These are phyloP conservation scores for Ifrita kowaldi DNA, from an alignment of 2,113 vertebrate genomes.

Conservation along the genomic window DNA sequence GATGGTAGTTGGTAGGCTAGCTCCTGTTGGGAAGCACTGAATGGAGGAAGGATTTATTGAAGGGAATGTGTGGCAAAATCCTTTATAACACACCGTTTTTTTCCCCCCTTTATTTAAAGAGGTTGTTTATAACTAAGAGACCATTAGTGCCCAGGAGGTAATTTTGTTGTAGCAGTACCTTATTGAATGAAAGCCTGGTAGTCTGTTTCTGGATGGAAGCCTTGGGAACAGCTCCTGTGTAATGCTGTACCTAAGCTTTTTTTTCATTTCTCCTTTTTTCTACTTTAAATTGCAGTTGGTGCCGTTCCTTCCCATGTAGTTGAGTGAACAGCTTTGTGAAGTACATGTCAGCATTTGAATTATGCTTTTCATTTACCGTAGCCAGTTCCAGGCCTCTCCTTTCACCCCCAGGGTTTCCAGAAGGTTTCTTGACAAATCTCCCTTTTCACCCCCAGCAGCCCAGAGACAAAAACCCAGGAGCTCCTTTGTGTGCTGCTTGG, in stretches of 20 bases:
- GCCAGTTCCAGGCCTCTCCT: neutral
- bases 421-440: neutral
- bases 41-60: constrained; percentile 20
- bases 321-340: neutral
- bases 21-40: constrained; percentile 26
- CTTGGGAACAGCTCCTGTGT: neutral
- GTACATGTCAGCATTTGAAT: neutral
- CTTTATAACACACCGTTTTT: neutral
- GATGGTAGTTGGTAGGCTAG: neutral
- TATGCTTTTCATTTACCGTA: constrained; percentile 7
- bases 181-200: constrained; percentile 9
- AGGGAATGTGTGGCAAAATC: constrained; percentile 2
- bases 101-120: neutral
- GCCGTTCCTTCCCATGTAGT: neutral
- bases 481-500: neutral
- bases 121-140: constrained; percentile 20
- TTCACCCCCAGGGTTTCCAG: neutral
- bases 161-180: neutral
- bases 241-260: neutral
- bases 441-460: neutral
- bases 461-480: neutral
- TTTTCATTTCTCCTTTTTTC: neutral
- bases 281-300: neutral
- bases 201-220: constrained; percentile 7
- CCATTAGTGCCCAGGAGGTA: neutral